Base-by-base conservation (phyloP, 37 sponge, comb jelly and placozoan genomes). In the Theonella swinhoei region DNA sequence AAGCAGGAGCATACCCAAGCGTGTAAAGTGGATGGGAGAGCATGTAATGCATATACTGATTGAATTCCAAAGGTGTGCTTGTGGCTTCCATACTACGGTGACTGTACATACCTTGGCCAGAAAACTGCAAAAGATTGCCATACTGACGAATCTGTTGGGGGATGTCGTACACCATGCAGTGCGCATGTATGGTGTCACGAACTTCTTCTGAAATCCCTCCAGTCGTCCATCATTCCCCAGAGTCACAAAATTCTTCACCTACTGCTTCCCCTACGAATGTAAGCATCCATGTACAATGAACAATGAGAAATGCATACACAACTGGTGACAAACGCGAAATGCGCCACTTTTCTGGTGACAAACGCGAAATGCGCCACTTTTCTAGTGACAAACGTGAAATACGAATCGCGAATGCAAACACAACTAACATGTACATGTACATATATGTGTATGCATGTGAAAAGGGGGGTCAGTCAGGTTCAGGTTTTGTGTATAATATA, bases 51-150 rank as follows among this genome's bases (percentile, higher is more conserved):
- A 29, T 66, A 66, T 4, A 78, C 33, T 40, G n/a, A n/a, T n/a
- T n/a, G n/a, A n/a, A n/a, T n/a, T n/a, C n/a, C n/a, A n/a, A n/a
- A n/a, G n/a, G n/a, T n/a, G n/a, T n/a, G n/a, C n/a, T n/a, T n/a
- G n/a, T n/a, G n/a, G n/a, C n/a, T n/a, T n/a, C n/a, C n/a, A n/a
- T n/a, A n/a, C n/a, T n/a, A n/a, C n/a, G n/a, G n/a, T n/a, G n/a
- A n/a, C n/a, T 30, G 22, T 33, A 69, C 71, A 43, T 64, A 78
- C 79, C 79, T 78, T 78, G 79, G 7, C 79, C 79, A 62, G 65
- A 62, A 62, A 78, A 78, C 60, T 33, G 39, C 14, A 17, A 25
- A 8, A 78, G 24, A 9, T 54, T 54, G 20, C 79, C 79, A 25
- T 62, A 62, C 3, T 5, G 8, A 28, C 31, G 29, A 36, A 78